phyloP scores from a whole-genome alignment of 2,888 invertebrate species.

The Boloria euphrosyne region DNA sequence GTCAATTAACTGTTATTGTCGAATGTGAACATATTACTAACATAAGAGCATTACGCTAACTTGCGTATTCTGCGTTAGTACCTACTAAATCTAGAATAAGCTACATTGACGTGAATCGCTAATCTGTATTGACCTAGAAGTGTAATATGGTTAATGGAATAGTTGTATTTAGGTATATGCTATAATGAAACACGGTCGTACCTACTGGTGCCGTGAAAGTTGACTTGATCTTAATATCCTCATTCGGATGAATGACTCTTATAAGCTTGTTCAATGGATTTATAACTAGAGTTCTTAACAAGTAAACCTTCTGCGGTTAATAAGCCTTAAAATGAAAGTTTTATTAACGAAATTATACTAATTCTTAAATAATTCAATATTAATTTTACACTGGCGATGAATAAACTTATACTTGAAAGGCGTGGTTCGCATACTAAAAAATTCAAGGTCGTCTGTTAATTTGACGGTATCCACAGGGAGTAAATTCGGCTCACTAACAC shows the following conservation, averaged over 20 bases:
- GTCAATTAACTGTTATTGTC: slow-evolving; percentile 50
- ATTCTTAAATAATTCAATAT: no score
- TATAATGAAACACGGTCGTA: slow-evolving; percentile 20
- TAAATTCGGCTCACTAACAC: slow-evolving; percentile 1
- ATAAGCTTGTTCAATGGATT: slow-evolving; percentile 18
- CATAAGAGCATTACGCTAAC: slow-evolving; percentile 31
- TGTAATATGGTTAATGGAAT: slow-evolving; percentile 25
- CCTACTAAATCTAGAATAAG: slow-evolving; percentile 28
- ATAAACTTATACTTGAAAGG: slow-evolving; percentile 10
- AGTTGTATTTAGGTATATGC: slow-evolving; percentile 19
- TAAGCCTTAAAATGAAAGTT: no score
- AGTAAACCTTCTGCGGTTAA: no score
- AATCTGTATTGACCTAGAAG: slow-evolving; percentile 33
- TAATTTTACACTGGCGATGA: slow-evolving; percentile 8
- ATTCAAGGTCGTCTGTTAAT: slow-evolving; percentile 29
- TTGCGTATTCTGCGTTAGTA: slow-evolving; percentile 27
- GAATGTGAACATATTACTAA: slow-evolving; percentile 60
- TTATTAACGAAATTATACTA: no score
- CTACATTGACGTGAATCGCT: slow-evolving; percentile 26
- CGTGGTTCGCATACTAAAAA: slow-evolving; percentile 26
- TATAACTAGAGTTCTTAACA: neutral
- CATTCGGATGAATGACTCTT: slow-evolving; percentile 31
- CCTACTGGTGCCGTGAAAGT: slow-evolving; percentile 33
- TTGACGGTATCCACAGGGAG: slow-evolving; percentile 13
- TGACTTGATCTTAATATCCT: slow-evolving; percentile 36